Evolutionary conservation across 37 sponge, comb jelly and placozoan genomes (phyloP), one percentile per base, ranked within the genome.

Genomic region (Chondrilla cf. caribensis): DNA sequence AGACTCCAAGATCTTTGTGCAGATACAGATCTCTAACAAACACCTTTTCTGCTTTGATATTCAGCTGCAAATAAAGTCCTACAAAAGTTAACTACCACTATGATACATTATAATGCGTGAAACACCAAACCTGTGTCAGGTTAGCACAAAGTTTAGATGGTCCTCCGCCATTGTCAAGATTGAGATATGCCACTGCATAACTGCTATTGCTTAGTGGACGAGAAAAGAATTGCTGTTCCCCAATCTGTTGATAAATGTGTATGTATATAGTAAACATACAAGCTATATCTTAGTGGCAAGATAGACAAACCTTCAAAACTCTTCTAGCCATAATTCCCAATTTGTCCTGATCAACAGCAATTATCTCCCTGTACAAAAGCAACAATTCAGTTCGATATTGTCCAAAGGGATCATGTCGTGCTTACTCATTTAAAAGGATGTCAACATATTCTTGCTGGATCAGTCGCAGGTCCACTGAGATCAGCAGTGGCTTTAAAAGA

Each of bases 261-360:
- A n/a, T n/a, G n/a, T n/a, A n/a, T n/a, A n/a, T n/a, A n/a, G n/a
- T 54, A 5, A 70, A 47, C 58, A 42, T 2, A 22, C 26, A 54
- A 28, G 21, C n/a, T n/a, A n/a, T n/a, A n/a, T n/a, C n/a, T n/a
- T n/a, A 15, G 33, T 19, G 39, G 38, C n/a, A 19, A 44, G 17
- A 3, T 32, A 60, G 14, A 47, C 22, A 9, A 17, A 87, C 86
- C 37, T 37, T 26, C 38, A 64, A 24, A 15, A 95, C 89, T 28
- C 88, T 57, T 54, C 78, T 47, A 25, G 90, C 97, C 70, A 91
- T 91, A 0, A 81, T 33, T 0, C 97, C 97, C 42, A 90, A 79
- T 37, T 65, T 22, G 67, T 96, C 97, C 71, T 96, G 97, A 75
- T 94, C 87, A 3, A 96, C 86, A 39, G 87, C 88, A 72, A 96